phyloP scores from a whole-genome alignment of 2,888 invertebrate genomes.

The Tetanocera ferruginea region DNA sequence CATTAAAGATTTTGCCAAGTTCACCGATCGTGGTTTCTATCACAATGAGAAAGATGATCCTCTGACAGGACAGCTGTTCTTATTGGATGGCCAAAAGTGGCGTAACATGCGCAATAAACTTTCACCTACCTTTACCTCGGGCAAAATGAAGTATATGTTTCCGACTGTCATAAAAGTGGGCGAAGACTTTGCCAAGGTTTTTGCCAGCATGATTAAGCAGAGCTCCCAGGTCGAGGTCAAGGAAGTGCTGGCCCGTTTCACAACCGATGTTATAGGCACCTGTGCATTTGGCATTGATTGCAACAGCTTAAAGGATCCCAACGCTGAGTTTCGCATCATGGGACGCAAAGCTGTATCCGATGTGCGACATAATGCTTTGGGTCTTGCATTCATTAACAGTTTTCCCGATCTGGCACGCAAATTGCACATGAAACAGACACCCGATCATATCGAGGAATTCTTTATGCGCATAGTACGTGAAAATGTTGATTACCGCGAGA shows the following conservation, averaged over 20 bases:
- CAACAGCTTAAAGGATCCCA: constrained; percentile 67
- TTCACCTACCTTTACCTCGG: constrained; percentile 60
- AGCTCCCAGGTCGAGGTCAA: constrained; percentile 55
- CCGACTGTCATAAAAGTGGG: constrained; percentile 51
- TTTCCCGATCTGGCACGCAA: constrained; percentile 55
- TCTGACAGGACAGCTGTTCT: constrained; percentile 46
- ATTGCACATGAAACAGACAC: constrained; percentile 53
- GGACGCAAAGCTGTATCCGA: constrained; percentile 55
- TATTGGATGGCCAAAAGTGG: constrained; percentile 68
- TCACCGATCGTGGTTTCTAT: constrained; percentile 50
- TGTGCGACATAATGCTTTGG: constrained; percentile 44
- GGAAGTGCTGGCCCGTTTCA: constrained; percentile 69
- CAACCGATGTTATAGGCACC: constrained; percentile 72
- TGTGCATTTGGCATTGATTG: constrained; percentile 71
- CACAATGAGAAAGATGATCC: constrained; percentile 49
- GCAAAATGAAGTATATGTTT: constrained; percentile 61
- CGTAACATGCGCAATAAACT: constrained; percentile 56
- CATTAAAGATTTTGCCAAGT: constrained; percentile 50
- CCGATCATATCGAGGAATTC: constrained; percentile 59
- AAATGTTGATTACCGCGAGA: constrained; percentile 66
- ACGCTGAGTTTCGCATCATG: constrained; percentile 66
- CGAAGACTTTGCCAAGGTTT: constrained; percentile 46
- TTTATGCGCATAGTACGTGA: constrained; percentile 65
- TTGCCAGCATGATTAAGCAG: constrained; percentile 44
- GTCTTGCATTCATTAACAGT: constrained; percentile 46